phyloP scores from a whole-genome alignment of 2,113 vertebrate species.

The Cariama cristata region DNA sequence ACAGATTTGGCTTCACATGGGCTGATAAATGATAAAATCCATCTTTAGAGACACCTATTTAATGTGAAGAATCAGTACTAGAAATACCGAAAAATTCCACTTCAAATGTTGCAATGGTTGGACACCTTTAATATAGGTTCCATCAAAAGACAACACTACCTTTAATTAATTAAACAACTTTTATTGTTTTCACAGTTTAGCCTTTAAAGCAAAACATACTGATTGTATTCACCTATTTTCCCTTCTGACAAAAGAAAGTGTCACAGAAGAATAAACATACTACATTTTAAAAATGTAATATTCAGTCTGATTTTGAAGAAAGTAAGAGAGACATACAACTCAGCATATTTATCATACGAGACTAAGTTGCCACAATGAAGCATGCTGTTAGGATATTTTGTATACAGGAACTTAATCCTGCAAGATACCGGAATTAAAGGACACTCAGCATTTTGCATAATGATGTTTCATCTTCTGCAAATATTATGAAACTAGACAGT shows the following conservation, averaged over 20 bases:
- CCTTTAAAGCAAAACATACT: neutral
- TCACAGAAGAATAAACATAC: neutral
- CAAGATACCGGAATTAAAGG: neutral
- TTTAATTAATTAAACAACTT: neutral
- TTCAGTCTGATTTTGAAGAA: neutral
- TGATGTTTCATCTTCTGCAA: neutral
- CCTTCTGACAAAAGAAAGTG: neutral
- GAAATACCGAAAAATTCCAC: neutral
- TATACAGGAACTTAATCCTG: neutral
- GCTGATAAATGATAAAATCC: neutral
- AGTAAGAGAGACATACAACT: neutral
- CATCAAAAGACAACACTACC: neutral
- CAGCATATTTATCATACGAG: accelerated
- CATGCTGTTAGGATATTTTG: neutral
- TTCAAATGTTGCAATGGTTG: neutral
- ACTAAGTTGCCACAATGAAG: neutral
- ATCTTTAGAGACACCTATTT: neutral
- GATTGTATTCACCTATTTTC: neutral
- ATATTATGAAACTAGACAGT: neutral
- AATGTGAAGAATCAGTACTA: neutral
- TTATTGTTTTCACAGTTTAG: neutral
- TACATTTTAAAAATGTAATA: neutral
- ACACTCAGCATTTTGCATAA: neutral
- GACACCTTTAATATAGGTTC: neutral
- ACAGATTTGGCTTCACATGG: neutral